Evolutionary conservation across 2,888 invertebrate genomes (phyloP).

Genomic region (Scelioninae gen. 2): DNA sequence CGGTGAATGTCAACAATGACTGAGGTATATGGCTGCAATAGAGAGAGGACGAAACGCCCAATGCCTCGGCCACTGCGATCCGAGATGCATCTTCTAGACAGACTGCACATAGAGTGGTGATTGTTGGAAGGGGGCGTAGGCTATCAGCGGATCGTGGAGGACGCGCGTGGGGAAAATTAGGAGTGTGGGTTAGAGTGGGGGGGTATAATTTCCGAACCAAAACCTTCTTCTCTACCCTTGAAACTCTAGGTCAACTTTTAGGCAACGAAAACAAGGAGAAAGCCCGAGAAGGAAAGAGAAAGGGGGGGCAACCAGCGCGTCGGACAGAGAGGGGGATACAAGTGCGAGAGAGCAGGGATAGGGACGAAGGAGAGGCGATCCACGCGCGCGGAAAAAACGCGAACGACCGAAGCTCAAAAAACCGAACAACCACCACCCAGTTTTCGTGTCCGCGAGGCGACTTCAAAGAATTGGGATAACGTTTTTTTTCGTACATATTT

Average conservation of each 20-base stretch:
- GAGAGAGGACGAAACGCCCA: too few species aligned
- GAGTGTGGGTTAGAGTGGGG: too few species aligned
- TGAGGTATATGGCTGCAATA: too few species aligned
- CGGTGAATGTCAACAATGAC: too few species aligned
- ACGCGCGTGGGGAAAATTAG: too few species aligned
- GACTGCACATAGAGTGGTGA: too few species aligned
- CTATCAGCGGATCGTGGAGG: too few species aligned
- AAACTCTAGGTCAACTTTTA: constrained; percentile 76
- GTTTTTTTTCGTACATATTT: constrained; percentile 33
- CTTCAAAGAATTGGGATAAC: constrained; percentile 23
- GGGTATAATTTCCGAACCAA: too few species aligned
- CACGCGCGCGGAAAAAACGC: constrained; percentile 20
- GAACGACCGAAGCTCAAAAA: constrained; percentile 48
- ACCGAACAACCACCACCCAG: constrained; percentile 54
- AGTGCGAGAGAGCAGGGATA: background rate
- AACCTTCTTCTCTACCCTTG: constrained; percentile 75
- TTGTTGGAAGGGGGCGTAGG: too few species aligned
- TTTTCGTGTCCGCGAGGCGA: background rate
- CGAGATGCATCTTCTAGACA: too few species aligned
- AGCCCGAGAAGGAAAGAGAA: constrained; percentile 3
- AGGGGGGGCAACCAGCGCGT: too few species aligned
- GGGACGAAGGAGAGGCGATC: background rate
- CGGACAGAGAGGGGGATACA: constrained; percentile 26
- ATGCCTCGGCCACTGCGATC: too few species aligned
- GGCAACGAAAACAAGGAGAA: constrained; percentile 68